Evolutionary conservation across 1,140 invertebrate genomes (phyloP).

Genomic region (Drosophila truncata): DNA sequence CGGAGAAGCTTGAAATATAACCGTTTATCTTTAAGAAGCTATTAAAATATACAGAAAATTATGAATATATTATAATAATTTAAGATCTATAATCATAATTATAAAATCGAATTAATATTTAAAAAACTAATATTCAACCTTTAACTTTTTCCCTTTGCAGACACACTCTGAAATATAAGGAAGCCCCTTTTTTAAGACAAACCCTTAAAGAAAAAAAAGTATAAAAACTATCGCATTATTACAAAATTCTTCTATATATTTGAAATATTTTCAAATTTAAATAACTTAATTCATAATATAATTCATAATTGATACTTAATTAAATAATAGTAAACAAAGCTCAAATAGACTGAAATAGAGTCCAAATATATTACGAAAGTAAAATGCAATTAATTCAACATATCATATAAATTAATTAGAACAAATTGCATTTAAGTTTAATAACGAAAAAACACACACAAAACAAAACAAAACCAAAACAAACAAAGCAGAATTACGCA

Average conservation of each 20-base stretch:
- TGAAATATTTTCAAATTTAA: constrained; percentile 56
- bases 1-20: neutral
- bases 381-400: constrained; percentile 76
- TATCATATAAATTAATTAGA: constrained; percentile 84
- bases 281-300: constrained; percentile 51
- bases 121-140: neutral
- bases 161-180: constrained; percentile 10
- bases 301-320: constrained; percentile 55
- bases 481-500: constrained; percentile 22
- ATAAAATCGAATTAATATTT: neutral
- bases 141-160: neutral
- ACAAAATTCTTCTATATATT: constrained; percentile 46
- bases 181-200: constrained; percentile 29
- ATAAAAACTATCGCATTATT: constrained; percentile 35
- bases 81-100: neutral
- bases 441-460: constrained; percentile 45
- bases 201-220: constrained; percentile 5
- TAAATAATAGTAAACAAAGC: constrained; percentile 72
- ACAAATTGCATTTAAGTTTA: constrained; percentile 82
- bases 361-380: constrained; percentile 79
- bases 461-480: constrained; percentile 15
- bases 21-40: neutral
- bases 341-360: constrained; percentile 85
- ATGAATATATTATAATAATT: neutral
- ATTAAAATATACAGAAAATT: neutral